Evolutionary conservation across 2,888 invertebrate species (phyloP), one percentile per base, ranked within the genome.

Genomic region (Drosophila cognata): DNA sequence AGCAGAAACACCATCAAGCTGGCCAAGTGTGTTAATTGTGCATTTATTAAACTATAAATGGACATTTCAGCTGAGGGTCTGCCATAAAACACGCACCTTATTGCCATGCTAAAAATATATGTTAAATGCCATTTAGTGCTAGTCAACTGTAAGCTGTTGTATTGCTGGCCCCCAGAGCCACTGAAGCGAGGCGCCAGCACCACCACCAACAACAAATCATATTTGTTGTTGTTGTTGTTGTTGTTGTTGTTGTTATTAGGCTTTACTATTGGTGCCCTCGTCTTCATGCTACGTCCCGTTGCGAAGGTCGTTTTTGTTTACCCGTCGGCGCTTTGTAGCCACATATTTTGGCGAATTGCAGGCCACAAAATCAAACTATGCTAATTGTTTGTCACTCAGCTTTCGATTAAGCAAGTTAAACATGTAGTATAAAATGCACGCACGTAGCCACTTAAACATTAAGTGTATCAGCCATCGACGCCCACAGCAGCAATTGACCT

Each of bases 301-400:
- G 70, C 60, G 80, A 84, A 87, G 84, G 84, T 78, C 81, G 67
- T 48, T 36, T 31, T 33, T 66, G 74, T 69, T 74, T 68, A 74
- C 52, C 72, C 61, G 55, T 55, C 60, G 57, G 71, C 51, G 10
- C 51, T 61, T 62, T 67, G 57, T 21, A 29, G 21, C 43, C 31
- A 29, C n/a, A 28, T 35, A 21, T 36, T 38, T 66, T 71, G 56
- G 65, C 74, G 48, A 77, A 81, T 79, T 51, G 75, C 77, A 77
- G 56, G 51, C 63, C 58, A 56, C 18, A 62, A 68, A 55, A 50
- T 43, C 51, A 33, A 64, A 69, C 61, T 68, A 85, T 85, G 85
- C 85, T 86, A 85, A 85, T 86, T 86, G 83, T 81, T 81, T 79
- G 81, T 62, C 84, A 77, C 82, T 84, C 74, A 80, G 71, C 68